A percentile compares a stretch with the other conserved stretches of the same genome.
Evolutionary conservation across 2,888 invertebrate species (phyloP).

Genomic region (Cheilosia vernalis): DNA sequence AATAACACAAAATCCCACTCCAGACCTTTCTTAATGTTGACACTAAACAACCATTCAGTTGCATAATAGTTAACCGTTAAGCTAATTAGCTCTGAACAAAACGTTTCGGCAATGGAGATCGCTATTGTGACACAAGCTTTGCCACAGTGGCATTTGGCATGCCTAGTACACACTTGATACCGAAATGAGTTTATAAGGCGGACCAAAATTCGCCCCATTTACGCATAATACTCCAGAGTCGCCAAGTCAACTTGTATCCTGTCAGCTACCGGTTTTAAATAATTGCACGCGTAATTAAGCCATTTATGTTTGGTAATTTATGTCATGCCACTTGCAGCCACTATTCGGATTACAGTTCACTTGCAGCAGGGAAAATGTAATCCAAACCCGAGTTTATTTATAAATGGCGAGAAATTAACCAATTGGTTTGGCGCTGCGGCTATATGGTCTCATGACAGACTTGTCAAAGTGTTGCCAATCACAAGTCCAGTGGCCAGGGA

Average conservation of each 20-base stretch:
- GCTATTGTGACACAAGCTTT: too few relatives aligned
- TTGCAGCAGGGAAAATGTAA: constrained; percentile 5
- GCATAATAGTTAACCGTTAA: too few relatives aligned
- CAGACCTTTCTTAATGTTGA: too few relatives aligned
- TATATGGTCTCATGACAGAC: constrained; percentile 11
- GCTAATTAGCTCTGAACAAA: too few relatives aligned
- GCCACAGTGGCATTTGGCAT: too few relatives aligned
- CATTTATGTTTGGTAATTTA: constrained; percentile 19
- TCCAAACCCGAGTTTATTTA: background rate
- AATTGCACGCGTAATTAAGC: constrained; percentile 10
- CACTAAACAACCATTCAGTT: too few relatives aligned
- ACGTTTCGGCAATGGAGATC: too few relatives aligned
- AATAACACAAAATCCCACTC: too few relatives aligned
- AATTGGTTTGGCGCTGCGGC: constrained; percentile 1
- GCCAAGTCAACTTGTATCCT: constrained; percentile 31
- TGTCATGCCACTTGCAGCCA: constrained; percentile 6
- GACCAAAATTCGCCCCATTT: background rate
- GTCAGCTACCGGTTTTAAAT: constrained; percentile 50
- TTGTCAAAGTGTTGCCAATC: constrained; percentile 28
- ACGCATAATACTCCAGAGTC: background rate
- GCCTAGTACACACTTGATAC: too few relatives aligned
- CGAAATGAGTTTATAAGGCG: background rate
- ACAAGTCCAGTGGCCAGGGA: background rate
- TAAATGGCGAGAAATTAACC: constrained; percentile 40
- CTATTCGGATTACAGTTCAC: background rate